These are phyloP conservation scores for Acleris laterana DNA, from an alignment of 2,888 invertebrate species.

Conservation along the genomic window DNA sequence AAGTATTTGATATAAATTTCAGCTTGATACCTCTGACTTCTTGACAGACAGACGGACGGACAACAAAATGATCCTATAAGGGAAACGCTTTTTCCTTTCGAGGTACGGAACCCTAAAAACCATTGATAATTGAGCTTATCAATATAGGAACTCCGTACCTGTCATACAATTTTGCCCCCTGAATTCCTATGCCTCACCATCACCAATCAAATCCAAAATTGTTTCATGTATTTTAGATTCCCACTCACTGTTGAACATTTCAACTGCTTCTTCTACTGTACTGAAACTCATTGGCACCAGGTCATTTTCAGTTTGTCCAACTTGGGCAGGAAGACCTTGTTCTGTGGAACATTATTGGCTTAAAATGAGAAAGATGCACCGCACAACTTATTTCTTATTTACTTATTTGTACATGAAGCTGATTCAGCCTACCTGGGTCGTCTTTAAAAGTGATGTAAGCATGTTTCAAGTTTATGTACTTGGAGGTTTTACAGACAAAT, in stretches of 20 bases:
- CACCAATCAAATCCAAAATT: slow-evolving; percentile 1
- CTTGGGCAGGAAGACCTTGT: slow-evolving; percentile 47
- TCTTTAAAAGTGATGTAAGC: slow-evolving; percentile 85
- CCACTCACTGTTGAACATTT: slow-evolving; percentile 57
- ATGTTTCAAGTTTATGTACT: slow-evolving; percentile 87
- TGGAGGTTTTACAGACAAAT: slow-evolving; percentile 86
- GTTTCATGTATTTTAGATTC: slow-evolving; percentile 15
- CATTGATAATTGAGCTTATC: too few relatives aligned
- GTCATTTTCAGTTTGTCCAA: slow-evolving; percentile 49
- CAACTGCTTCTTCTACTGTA: slow-evolving; percentile 63
- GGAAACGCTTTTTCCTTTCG: too few relatives aligned
- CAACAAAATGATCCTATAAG: too few relatives aligned
- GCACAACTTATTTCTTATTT: too few relatives aligned
- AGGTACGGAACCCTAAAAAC: too few relatives aligned
- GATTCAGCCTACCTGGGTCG: slow-evolving; percentile 52
- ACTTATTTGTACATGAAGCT: neutral
- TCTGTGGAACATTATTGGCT: slow-evolving; percentile 46
- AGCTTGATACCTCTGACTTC: too few relatives aligned
- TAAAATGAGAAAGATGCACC: slow-evolving; percentile 12
- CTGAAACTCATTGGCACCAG: slow-evolving; percentile 62
- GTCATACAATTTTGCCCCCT: too few relatives aligned
- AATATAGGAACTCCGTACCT: too few relatives aligned
- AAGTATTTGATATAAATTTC: too few relatives aligned
- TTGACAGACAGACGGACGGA: too few relatives aligned
- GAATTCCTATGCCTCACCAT: too few relatives aligned